Base-by-base conservation (phyloP, 2,797 vertebrate genomes). In the Clamator glandarius region DNA sequence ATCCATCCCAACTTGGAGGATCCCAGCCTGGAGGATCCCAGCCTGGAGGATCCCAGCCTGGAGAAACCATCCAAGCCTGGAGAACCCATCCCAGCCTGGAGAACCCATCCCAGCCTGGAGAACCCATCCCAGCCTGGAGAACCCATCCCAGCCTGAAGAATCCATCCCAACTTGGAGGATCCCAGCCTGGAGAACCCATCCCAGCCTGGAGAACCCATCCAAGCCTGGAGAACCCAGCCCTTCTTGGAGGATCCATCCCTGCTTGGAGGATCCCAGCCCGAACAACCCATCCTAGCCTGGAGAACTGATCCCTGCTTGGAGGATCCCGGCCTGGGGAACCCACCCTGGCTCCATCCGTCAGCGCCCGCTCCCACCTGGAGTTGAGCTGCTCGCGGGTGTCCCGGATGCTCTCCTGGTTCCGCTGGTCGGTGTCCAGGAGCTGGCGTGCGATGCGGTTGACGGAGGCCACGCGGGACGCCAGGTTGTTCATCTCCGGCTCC, bases 401-500 rank as follows among this genome's bases (percentile, higher is more conserved):
- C 76, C 98, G 93, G 76, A 99, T 98, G 88, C 98, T 98, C 15
- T 99, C 99, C 97, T 98, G 98, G 98, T 95, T 98, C 29, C 98
- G 97, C 79, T 97, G 98, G 92, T 98, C 98, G 1, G 98, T 98
- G 82, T 95, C 97, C 83, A 98, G 97, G 76, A 99, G 96, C 97
- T 99, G 98, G 69, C 98, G 97, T 0, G 99, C 98, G 23, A 99
- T 98, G 87, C 98, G 97, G 57, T 99, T 99, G 82, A 99, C 99
- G 4, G 99, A 98, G 11, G 97, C 93, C 36, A 99, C 98, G 15
- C 99, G 98, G 0, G 97, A 96, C 1, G 98, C 98, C 23, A 99
- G 79, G 46, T 98, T 98, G 54, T 99, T 99, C 99, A 99, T 99
- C 97, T 99, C 99, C 1, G 98, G 98, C 94, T 99, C 99, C 94